Base-by-base conservation (phyloP, 2,888 invertebrate genomes). In the Sipha maydis region DNA sequence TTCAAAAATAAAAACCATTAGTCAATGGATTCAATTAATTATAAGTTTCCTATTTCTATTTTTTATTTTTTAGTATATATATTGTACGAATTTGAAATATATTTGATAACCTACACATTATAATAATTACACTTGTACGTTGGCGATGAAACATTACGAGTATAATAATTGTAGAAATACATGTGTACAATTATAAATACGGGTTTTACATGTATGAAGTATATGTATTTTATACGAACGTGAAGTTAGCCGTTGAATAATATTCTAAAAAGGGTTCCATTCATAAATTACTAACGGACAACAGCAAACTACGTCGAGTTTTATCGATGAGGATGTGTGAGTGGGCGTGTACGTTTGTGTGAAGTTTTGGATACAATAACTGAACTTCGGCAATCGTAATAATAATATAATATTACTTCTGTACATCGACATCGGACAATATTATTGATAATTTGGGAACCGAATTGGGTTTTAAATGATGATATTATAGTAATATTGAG, bases 201-300 rank as follows among this genome's bases (percentile, higher is more conserved):
- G 69, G 8, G 5, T 69, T 2, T n/a, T 3, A 5, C 7, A n/a
- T 25, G 69, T n/a, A 69, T 11, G n/a, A n/a, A n/a, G n/a, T n/a
- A 5, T 25, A n/a, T 25, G 69, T n/a, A 69, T 11, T n/a, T 69
- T 69, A 14, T 71, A 31, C 11, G 31, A 34, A 56, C 54, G 54
- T 31, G 25, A 21, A 21, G 54, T 48, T 48, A 48, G 31, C 21
- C 2, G 48, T 78, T 31, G 54, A 78, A 78, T 31, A 54, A 54
- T 54, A 11, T 31, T 54, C 54, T 31, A 56, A 78, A 78, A 78
- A 31, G 56, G 56, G 56, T 56, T 56, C 34, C 78, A 78, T 78
- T 78, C 78, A 78, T 56, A 56, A 78, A 78, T 78, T 78, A 78
- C 56, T 21, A 31, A 78, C 34, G 71, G 28, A 14, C 31, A 28